Percentiles rank a stretch among this genome's conserved stretches.
phyloP scores from a whole-genome alignment of 2,797 vertebrate genomes.

The Enteromius fasciolatus region DNA sequence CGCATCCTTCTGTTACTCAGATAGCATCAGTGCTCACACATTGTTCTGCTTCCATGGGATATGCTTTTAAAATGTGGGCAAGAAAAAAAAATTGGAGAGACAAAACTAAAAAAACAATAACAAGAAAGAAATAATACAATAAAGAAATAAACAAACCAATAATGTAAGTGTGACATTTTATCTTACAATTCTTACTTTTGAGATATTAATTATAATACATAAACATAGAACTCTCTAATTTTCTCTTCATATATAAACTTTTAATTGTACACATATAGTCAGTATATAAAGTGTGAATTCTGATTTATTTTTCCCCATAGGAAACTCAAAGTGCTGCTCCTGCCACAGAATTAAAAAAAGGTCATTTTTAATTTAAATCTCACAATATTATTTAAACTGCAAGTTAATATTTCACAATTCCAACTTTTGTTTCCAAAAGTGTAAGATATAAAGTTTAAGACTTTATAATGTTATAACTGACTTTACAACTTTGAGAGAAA shows the following conservation, averaged over 20 bases:
- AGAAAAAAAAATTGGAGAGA: slow-evolving; percentile 30
- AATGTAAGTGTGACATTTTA: neutral
- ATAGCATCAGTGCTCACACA: slow-evolving; percentile 58
- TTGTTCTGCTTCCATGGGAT: slow-evolving; percentile 49
- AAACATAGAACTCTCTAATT: neutral
- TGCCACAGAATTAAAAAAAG: too few species aligned
- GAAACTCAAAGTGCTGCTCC: neutral
- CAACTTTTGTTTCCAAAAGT: too few species aligned
- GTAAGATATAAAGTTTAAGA: too few species aligned
- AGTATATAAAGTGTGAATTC: too few species aligned
- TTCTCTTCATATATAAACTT: neutral
- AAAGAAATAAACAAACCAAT: neutral
- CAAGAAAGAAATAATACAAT: too few species aligned
- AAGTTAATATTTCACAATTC: too few species aligned
- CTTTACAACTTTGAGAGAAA: too few species aligned
- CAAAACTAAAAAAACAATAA: neutral
- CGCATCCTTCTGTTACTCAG: slow-evolving; percentile 37
- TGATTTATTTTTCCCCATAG: too few species aligned
- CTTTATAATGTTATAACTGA: too few species aligned
- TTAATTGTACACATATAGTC: too few species aligned
- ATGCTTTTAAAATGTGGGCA: slow-evolving; percentile 60
- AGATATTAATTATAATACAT: neutral
- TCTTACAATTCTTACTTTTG: neutral
- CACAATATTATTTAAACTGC: too few species aligned
- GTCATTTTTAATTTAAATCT: neutral